phyloP scores from a whole-genome alignment of 2,113 vertebrate species.

The Pipa parva region DNA sequence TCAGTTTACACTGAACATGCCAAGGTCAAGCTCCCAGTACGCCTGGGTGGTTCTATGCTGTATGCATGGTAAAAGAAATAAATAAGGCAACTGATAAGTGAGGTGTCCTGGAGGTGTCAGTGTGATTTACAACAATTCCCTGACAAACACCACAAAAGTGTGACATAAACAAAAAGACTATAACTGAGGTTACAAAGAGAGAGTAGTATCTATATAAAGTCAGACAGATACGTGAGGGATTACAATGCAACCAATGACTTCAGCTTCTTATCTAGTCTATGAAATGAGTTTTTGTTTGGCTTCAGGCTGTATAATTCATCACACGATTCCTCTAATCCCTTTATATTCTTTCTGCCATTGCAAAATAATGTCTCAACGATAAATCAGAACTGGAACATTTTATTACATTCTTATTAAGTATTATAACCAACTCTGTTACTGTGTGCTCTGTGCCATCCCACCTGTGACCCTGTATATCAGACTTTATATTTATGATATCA shows the following conservation, averaged over 20 bases:
- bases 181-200: slow-evolving; percentile 12
- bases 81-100: slow-evolving; percentile 19
- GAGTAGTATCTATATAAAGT: slow-evolving; percentile 18
- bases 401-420: slow-evolving; percentile 32
- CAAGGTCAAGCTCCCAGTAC: slow-evolving; percentile 18
- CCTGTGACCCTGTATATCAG: slow-evolving; percentile 13
- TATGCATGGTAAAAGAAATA: slow-evolving; percentile 3
- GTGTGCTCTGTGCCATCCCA: slow-evolving; percentile 14
- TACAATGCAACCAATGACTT: slow-evolving; percentile 28
- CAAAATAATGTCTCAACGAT: slow-evolving; percentile 22
- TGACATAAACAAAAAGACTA: slow-evolving; percentile 10
- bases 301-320: slow-evolving; percentile 22
- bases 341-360: slow-evolving; percentile 10
- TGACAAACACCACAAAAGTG: neutral
- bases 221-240: slow-evolving; percentile 25
- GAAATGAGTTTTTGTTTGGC: slow-evolving; percentile 31
- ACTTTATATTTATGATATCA: neutral
- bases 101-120: slow-evolving; percentile 23
- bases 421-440: slow-evolving; percentile 28
- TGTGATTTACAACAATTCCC: slow-evolving; percentile 23
- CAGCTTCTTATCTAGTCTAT: slow-evolving; percentile 24
- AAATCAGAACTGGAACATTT: slow-evolving; percentile 28
- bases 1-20: slow-evolving; percentile 1
- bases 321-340: slow-evolving; percentile 33
- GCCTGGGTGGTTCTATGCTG: neutral